phyloP scores from a whole-genome alignment of 2,113 vertebrate genomes.

The Pterocles gutturalis region DNA sequence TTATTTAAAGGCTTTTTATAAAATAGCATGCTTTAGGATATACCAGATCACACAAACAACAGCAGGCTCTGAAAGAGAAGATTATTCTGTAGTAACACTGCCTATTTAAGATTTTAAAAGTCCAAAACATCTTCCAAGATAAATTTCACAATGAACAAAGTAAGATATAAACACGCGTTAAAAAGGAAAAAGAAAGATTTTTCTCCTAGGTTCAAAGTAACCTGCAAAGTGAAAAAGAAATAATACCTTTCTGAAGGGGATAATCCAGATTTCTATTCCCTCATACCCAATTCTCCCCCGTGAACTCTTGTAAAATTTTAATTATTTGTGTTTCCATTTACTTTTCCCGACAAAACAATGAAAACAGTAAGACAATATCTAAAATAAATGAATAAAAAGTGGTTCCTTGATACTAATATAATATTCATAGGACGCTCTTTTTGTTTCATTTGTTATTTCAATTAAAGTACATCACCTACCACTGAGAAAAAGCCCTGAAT shows the following conservation, averaged over 20 bases:
- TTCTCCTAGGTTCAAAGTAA: neutral
- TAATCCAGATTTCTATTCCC: neutral
- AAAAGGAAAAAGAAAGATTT: neutral
- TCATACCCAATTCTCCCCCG: neutral
- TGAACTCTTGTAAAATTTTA: accelerated
- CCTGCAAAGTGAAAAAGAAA: neutral
- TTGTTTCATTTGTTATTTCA: neutral
- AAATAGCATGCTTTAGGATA: neutral
- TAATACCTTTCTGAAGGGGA: neutral
- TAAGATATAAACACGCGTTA: neutral
- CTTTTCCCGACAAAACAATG: neutral
- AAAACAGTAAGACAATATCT: neutral
- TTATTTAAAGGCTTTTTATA: neutral
- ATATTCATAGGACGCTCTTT: neutral
- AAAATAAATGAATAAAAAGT: neutral
- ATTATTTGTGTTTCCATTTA: neutral
- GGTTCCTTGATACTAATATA: accelerated
- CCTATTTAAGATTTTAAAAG: neutral
- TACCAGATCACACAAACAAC: neutral
- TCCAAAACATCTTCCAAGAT: neutral
- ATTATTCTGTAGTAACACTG: accelerated
- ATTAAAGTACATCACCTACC: neutral
- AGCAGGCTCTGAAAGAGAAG: neutral
- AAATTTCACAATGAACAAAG: neutral
- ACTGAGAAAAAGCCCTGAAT: neutral